A percentile compares a stretch with the other conserved stretches of the same genome.
These are phyloP conservation scores for Rhinoraja longicauda DNA, from an alignment of 2,797 vertebrate genomes.

Conservation along the genomic window DNA sequence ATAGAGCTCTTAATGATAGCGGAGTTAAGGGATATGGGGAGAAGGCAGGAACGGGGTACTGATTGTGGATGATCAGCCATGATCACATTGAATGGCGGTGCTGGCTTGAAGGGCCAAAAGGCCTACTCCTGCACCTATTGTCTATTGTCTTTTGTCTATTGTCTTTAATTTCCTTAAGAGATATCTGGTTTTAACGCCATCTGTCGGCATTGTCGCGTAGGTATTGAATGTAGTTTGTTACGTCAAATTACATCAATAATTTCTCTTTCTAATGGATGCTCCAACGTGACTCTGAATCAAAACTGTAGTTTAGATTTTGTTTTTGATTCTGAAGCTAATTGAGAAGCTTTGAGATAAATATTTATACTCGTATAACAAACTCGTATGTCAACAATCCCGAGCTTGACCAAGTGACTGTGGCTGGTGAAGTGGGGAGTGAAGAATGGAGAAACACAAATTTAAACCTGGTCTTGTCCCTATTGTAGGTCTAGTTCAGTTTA, in stretches of 20 bases:
- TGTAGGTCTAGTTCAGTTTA: not conserved
- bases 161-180: conserved; percentile 12
- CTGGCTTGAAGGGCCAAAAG: too few relatives aligned
- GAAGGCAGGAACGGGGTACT: too few relatives aligned
- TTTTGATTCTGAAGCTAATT: not conserved
- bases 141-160: too few relatives aligned
- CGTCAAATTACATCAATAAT: not conserved
- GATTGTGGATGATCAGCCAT: too few relatives aligned
- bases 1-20: too few relatives aligned
- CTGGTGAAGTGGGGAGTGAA: not conserved
- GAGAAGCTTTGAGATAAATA: not conserved
- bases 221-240: not conserved
- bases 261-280: not conserved
- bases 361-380: not conserved
- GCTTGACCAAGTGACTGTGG: not conserved
- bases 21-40: too few relatives aligned
- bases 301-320: not conserved
- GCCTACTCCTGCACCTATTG: too few relatives aligned
- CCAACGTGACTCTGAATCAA: not conserved
- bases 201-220: not conserved
- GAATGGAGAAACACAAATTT: not conserved
- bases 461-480: not conserved
- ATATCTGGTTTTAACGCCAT: not conserved
- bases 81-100: too few relatives aligned
- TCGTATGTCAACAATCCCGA: not conserved